phyloP scores from a whole-genome alignment of 2,888 invertebrate species.

The Sturmia bella region DNA sequence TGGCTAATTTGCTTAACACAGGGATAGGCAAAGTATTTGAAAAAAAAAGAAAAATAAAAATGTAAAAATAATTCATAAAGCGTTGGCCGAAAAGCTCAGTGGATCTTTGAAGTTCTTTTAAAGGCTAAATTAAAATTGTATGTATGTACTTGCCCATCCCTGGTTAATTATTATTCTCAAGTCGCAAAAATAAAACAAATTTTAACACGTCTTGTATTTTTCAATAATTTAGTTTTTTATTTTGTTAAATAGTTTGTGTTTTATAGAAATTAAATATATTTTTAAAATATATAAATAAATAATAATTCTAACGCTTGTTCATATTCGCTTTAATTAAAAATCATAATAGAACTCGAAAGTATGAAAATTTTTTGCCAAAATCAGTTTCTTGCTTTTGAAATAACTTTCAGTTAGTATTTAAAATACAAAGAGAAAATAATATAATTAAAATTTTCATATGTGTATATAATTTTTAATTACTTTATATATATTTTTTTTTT shows the following conservation, averaged over 20 bases:
- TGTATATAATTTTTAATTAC: conserved; percentile 20
- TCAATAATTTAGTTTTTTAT: conserved; percentile 68
- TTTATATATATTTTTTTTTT: conserved; percentile 59
- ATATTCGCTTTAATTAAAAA: conserved; percentile 48
- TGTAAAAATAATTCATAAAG: too few relatives aligned
- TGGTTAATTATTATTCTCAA: conserved; percentile 2
- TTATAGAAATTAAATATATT: conserved; percentile 49
- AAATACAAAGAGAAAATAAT: conserved; percentile 76
- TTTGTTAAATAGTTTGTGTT: conserved; percentile 57
- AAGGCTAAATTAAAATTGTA: neutral
- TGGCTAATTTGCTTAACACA: conserved; percentile 34
- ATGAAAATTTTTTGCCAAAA: conserved; percentile 61
- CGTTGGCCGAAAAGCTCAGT: neutral
- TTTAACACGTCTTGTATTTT: conserved; percentile 58
- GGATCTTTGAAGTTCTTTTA: neutral
- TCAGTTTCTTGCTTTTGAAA: conserved; percentile 60
- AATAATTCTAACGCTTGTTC: conserved; percentile 59
- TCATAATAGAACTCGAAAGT: conserved; percentile 39
- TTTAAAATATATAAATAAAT: conserved; percentile 51
- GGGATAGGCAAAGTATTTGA: conserved; percentile 20
- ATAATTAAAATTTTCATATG: conserved; percentile 41
- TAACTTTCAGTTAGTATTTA: conserved; percentile 74
- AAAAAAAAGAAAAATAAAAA: neutral
- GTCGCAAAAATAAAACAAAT: conserved; percentile 67
- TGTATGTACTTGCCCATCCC: conserved; percentile 20